Evolutionary conservation across 1,140 invertebrate genomes (phyloP).

Genomic region (Trichoplusia ni): DNA sequence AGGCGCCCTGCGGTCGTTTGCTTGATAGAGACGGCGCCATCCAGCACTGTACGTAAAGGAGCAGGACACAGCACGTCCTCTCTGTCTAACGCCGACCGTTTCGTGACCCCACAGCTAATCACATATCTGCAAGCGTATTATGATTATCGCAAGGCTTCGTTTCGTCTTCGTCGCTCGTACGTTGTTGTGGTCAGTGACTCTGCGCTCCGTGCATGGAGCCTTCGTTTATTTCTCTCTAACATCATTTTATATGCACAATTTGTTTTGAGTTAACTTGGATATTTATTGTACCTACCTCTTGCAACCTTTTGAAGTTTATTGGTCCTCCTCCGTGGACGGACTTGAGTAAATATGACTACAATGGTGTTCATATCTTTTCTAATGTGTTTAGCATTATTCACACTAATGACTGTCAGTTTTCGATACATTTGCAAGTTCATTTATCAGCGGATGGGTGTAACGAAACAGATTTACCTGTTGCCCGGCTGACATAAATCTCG

Average conservation of each 20-base stretch:
- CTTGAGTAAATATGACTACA: slow-evolving; percentile 7
- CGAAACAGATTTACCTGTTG: slow-evolving; percentile 50
- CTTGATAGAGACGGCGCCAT: slow-evolving; percentile 53
- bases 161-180: slow-evolving; percentile 65
- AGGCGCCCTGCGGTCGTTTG: slow-evolving; percentile 73
- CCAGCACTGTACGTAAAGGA: slow-evolving; percentile 41
- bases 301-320: not conserved
- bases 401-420: slow-evolving; percentile 3
- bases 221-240: slow-evolving; percentile 32
- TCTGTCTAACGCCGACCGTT: slow-evolving; percentile 73
- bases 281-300: not conserved
- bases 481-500: slow-evolving; percentile 60
- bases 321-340: not conserved
- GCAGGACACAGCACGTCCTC: slow-evolving; percentile 43
- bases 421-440: slow-evolving; percentile 25
- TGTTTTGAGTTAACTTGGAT: slow-evolving; percentile 20
- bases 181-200: slow-evolving; percentile 72
- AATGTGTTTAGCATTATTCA: slow-evolving; percentile 1
- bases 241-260: slow-evolving; percentile 36
- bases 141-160: slow-evolving; percentile 74
- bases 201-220: slow-evolving; percentile 49
- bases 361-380: not conserved
- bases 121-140: slow-evolving; percentile 79
- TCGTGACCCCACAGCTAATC: slow-evolving; percentile 76
- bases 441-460: slow-evolving; percentile 44